phyloP scores from a whole-genome alignment of 2,888 invertebrate genomes.

The Steinernema hermaphroditum region DNA sequence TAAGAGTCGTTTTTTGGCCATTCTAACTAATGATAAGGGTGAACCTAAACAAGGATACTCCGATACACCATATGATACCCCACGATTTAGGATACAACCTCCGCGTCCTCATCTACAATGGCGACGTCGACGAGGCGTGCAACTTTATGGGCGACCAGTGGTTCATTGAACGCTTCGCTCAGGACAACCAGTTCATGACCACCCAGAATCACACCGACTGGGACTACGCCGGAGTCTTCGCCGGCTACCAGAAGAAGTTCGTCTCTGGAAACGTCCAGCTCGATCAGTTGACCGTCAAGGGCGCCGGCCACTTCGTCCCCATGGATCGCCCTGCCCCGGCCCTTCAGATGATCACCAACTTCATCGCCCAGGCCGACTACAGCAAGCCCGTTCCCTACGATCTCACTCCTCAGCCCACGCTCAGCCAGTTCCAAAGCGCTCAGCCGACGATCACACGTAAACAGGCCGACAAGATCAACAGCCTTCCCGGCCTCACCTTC shows the following conservation, averaged over 20 bases:
- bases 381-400: slow-evolving; percentile 40
- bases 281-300: slow-evolving; percentile 56
- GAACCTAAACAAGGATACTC: too few relatives aligned
- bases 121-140: slow-evolving; percentile 57
- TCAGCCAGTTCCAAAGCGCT: slow-evolving; percentile 33
- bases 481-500: slow-evolving; percentile 59
- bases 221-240: slow-evolving; percentile 49
- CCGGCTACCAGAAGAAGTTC: slow-evolving; percentile 57
- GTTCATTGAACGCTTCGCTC: slow-evolving; percentile 53
- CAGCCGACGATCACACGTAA: slow-evolving; percentile 14
- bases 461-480: slow-evolving; percentile 43
- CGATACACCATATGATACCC: too few relatives aligned
- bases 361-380: slow-evolving; percentile 66
- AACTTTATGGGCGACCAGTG: slow-evolving; percentile 60
- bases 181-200: slow-evolving; percentile 40
- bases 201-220: slow-evolving; percentile 46
- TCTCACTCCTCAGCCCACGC: slow-evolving; percentile 27
- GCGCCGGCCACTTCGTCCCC: slow-evolving; percentile 81
- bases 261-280: slow-evolving; percentile 37
- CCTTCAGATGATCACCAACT: slow-evolving; percentile 76
- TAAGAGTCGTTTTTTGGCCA: too few relatives aligned
- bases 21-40: too few relatives aligned
- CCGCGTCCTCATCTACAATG: slow-evolving; percentile 55
- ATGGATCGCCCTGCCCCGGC: slow-evolving; percentile 80
- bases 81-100: slow-evolving; percentile 49